A percentile compares a stretch with the other conserved stretches of the same genome.
Conservation (phyloP, 2,888 invertebrate genomes). For the Acanthosepion esculentum region DNA sequence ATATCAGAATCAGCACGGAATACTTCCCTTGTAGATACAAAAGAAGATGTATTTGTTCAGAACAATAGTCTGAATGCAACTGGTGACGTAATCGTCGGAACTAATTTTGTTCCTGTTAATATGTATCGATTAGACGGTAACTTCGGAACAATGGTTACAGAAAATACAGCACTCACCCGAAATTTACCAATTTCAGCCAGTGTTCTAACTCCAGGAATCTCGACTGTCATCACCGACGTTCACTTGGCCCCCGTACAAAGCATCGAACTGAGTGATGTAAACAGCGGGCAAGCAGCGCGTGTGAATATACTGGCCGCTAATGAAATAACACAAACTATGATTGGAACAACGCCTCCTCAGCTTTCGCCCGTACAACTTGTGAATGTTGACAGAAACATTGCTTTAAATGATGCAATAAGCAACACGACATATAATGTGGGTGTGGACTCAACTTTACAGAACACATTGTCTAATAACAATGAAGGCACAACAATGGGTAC, state of each 20-base stretch:
- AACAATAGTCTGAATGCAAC: neutral
- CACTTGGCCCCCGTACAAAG: neutral
- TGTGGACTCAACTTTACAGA: neutral
- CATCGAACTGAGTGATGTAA: too few species aligned
- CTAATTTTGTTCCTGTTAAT: too few species aligned
- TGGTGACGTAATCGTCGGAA: too few species aligned
- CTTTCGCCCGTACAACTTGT: neutral
- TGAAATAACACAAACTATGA: neutral
- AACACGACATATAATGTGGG: neutral
- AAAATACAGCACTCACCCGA: neutral
- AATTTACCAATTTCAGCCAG: neutral
- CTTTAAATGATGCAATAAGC: neutral
- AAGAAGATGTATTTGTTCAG: neutral
- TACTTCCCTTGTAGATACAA: neutral
- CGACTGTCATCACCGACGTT: neutral
- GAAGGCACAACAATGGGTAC: neutral
- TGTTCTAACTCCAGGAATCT: neutral
- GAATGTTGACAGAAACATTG: neutral
- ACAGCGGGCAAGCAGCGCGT: neutral
- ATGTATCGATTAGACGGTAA: neutral
- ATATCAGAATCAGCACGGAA: neutral
- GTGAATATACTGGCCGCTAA: neutral
- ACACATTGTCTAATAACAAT: conserved; percentile 7
- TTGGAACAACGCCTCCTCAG: neutral
- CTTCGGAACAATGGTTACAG: neutral